These are phyloP conservation scores for Thalassarche chlororhynchos DNA, from an alignment of 2,113 vertebrate species.

Conservation along the genomic window DNA sequence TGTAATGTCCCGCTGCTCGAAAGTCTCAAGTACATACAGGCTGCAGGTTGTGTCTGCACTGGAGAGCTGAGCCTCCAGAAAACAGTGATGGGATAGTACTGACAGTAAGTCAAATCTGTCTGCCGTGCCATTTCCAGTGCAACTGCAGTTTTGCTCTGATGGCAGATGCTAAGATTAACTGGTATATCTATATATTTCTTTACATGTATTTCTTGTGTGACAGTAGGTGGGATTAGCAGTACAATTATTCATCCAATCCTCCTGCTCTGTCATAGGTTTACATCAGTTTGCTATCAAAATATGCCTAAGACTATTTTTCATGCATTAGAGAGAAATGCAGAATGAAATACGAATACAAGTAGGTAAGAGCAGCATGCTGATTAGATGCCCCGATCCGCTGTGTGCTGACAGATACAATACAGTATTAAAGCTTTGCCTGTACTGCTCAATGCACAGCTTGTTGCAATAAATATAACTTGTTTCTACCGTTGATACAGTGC, in stretches of 20 bases:
- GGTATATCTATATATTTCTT: constrained; percentile 1
- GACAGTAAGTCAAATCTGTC: background rate
- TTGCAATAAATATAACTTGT: background rate
- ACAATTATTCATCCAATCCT: constrained; percentile 39
- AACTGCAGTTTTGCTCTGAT: background rate
- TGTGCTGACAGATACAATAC: background rate
- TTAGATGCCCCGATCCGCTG: background rate
- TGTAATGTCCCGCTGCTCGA: background rate
- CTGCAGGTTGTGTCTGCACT: background rate
- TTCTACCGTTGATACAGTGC: background rate
- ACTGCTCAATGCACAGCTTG: background rate
- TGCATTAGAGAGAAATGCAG: constrained; percentile 29
- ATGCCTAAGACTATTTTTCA: constrained; percentile 24
- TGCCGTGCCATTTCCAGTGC: background rate
- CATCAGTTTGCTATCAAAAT: constrained; percentile 34
- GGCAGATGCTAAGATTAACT: constrained; percentile 3
- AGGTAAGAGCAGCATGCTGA: constrained; percentile 18
- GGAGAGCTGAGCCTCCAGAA: background rate
- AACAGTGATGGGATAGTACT: background rate
- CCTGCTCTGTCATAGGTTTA: background rate
- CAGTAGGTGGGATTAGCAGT: constrained; percentile 39
- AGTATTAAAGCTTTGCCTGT: background rate
- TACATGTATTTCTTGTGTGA: constrained; percentile 11
- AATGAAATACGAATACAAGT: background rate
- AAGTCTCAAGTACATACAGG: background rate